phyloP scores from a whole-genome alignment of 2,113 vertebrate species.

The Cheirogaleus medius region DNA sequence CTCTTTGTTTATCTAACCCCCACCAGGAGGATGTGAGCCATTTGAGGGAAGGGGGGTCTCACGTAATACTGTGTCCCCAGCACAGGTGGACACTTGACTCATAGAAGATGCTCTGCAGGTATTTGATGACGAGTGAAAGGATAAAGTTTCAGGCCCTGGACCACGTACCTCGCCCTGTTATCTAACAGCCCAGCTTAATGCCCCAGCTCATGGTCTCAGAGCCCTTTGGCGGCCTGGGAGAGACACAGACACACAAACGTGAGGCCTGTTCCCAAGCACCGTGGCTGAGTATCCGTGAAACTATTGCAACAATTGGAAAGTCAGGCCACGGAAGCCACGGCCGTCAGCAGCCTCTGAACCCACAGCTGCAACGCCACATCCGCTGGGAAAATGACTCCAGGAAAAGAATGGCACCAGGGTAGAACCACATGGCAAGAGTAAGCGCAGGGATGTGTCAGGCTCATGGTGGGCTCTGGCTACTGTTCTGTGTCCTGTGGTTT shows the following conservation, averaged over 20 bases:
- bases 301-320: not conserved
- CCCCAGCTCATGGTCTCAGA: too few relatives aligned
- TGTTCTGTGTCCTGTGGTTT: not conserved
- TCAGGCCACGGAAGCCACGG: not conserved
- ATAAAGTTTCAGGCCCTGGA: not conserved
- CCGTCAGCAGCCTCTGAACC: not conserved
- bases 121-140: not conserved
- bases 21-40: too few relatives aligned
- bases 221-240: not conserved
- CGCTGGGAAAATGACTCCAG: not conserved
- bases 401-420: not conserved
- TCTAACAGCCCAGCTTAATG: not conserved
- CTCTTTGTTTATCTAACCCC: not conserved
- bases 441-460: accelerated
- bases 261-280: not conserved
- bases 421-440: accelerated
- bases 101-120: not conserved
- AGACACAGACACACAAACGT: accelerated
- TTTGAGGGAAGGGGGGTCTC: not conserved
- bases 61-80: not conserved
- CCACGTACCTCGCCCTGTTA: not conserved
- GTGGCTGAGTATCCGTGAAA: not conserved
- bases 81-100: accelerated
- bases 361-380: accelerated
- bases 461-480: accelerated